phyloP scores from a whole-genome alignment of 2,797 vertebrate genomes.

The Anas bahamensis region DNA sequence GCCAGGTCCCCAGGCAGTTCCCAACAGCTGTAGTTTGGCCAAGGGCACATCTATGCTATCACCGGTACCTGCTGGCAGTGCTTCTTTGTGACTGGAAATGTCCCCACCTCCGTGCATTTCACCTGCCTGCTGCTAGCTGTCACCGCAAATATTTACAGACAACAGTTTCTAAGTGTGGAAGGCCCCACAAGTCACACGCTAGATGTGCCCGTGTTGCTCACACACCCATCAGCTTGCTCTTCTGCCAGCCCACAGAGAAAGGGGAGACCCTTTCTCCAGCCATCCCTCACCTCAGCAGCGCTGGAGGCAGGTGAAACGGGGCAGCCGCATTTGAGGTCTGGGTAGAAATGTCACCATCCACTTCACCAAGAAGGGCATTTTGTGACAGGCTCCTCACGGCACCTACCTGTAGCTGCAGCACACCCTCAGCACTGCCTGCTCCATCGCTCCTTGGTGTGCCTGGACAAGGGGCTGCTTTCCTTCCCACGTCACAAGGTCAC shows the following conservation, averaged over 20 bases:
- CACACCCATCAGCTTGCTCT: background rate
- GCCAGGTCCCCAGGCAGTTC: background rate
- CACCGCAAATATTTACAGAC: background rate
- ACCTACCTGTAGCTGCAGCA: background rate
- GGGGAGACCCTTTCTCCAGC: background rate
- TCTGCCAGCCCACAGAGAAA: background rate
- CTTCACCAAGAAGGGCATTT: background rate
- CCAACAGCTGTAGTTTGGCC: background rate
- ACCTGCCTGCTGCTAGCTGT: background rate
- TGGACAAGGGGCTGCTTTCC: background rate
- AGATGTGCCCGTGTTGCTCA: background rate
- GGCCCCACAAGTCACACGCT: background rate
- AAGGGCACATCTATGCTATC: background rate
- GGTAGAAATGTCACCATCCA: background rate
- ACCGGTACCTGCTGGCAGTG: background rate
- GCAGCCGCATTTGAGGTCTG: background rate
- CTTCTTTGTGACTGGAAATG: background rate
- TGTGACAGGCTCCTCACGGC: background rate
- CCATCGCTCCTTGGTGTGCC: background rate
- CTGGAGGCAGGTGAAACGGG: background rate
- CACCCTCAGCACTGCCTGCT: background rate
- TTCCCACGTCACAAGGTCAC: background rate
- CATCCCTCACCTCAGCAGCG: accelerated
- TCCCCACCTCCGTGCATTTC: background rate
- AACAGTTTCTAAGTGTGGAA: background rate